phyloP scores from a whole-genome alignment of 1,140 invertebrate genomes.

The Intoshia linei region DNA sequence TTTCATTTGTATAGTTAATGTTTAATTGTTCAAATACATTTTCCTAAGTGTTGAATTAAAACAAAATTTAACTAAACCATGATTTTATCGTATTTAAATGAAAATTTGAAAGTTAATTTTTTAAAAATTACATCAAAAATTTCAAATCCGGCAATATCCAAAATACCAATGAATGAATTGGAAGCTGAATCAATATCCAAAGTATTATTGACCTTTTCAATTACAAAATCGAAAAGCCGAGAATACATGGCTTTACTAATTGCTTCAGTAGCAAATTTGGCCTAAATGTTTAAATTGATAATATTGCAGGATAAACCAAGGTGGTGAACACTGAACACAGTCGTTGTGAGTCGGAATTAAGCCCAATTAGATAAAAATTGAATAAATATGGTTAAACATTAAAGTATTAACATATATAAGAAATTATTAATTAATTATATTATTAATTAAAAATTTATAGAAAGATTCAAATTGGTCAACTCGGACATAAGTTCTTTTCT shows the following conservation, averaged over 20 bases:
- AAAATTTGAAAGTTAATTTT: not conserved
- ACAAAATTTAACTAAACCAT: not conserved
- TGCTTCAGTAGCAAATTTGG: conserved; percentile 82
- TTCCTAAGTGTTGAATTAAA: not conserved
- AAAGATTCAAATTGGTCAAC: no score
- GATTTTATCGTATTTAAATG: not conserved
- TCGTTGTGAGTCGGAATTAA: no score
- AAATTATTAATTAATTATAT: no score
- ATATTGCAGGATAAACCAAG: no score
- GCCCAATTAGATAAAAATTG: no score
- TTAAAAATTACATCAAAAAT: conserved; percentile 43
- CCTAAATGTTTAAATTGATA: no score
- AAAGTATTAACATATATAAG: no score
- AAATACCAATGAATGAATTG: conserved; percentile 81
- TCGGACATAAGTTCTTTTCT: no score
- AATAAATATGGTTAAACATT: no score
- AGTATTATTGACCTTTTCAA: conserved; percentile 71
- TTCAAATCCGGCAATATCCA: conserved; percentile 98
- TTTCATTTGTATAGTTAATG: conserved; percentile 98
- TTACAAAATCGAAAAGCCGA: conserved; percentile 86
- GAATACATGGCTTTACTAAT: conserved; percentile 94
- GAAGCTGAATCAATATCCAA: conserved; percentile 81
- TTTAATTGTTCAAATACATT: conserved; percentile 94
- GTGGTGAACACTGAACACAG: no score
- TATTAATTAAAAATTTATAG: no score